phyloP scores from a whole-genome alignment of 2,888 invertebrate genomes.

The Tachina fera region DNA sequence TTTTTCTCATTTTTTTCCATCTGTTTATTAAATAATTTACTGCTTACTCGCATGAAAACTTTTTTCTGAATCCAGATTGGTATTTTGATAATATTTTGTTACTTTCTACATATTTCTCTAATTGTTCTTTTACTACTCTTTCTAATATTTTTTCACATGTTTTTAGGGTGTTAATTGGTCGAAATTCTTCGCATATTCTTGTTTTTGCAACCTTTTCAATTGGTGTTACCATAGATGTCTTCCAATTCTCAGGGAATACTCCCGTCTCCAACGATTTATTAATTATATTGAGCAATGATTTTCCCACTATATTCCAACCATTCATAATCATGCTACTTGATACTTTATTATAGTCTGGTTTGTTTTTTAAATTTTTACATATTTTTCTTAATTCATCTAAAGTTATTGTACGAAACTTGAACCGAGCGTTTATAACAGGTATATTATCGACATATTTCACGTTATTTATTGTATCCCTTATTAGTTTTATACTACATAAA shows the following conservation, averaged over 20 bases:
- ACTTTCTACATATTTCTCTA: neutral
- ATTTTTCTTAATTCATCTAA: too few relatives aligned
- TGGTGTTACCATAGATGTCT: too few relatives aligned
- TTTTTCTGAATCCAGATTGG: neutral
- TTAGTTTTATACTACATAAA: neutral
- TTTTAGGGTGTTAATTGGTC: neutral
- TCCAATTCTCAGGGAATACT: neutral
- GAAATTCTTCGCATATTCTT: neutral
- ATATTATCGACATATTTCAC: neutral
- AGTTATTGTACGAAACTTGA: neutral
- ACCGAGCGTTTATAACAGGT: neutral
- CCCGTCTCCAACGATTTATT: neutral
- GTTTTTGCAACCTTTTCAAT: neutral
- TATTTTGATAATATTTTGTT: neutral
- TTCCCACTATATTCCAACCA: neutral
- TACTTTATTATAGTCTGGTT: neutral
- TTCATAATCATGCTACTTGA: neutral
- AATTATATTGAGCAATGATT: neutral
- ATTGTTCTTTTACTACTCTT: neutral
- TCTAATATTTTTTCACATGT: neutral
- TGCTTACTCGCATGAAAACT: neutral
- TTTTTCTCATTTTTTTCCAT: neutral
- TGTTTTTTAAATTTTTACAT: neutral
- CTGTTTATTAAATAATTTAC: neutral
- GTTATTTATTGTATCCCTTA: neutral